Evolutionary conservation across 2,113 vertebrate genomes (phyloP), one percentile per base, ranked within the genome.

Genomic region (Myrmecophaga tridactyla): DNA sequence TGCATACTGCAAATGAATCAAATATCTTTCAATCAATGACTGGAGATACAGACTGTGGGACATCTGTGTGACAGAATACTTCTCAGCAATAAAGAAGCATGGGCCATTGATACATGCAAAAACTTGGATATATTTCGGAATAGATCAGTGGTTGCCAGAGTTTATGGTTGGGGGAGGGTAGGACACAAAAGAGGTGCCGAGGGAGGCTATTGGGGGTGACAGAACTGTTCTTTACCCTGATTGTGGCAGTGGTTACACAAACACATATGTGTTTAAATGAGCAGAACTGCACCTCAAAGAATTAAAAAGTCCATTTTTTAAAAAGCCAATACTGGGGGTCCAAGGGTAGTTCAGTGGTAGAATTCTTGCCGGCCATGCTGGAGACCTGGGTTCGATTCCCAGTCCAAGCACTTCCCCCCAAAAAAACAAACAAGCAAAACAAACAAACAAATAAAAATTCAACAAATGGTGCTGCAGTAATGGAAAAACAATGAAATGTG

Each of bases 61-160:
- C 10, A 23, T 4, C 6, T 39, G 7, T 4, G 0, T 14, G n/a
- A 9, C 1, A 25, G 23, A 10, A 69, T 1, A 15, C 27, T 31
- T 14, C 23, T 14, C 36, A 67, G 46, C 36, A 39, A 43, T 7
- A 2, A 56, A 51, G 27, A 62, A 60, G 41, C n/a, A n/a, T n/a
- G n/a, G n/a, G n/a, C n/a, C n/a, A n/a, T n/a, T n/a, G n/a, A n/a
- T 56, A 56, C 53, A 56, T 20, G 21, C 53, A 56, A 21, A 10
- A 46, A 17, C 29, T 0, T 39, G 36, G 27, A 21, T 69, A 51
- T 36, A 75, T 36, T 43, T 36, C 46, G 58, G 78, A n/a, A 23
- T 4, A n/a, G 27, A 12, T 29, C 1, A 1, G 11, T 11, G 15
- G 48, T 60, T 20, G n/a, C 12, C 10, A 29, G 48, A 15, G 8